Base-by-base conservation (phyloP, 1,140 invertebrate genomes). In the Micrasema longulum region DNA sequence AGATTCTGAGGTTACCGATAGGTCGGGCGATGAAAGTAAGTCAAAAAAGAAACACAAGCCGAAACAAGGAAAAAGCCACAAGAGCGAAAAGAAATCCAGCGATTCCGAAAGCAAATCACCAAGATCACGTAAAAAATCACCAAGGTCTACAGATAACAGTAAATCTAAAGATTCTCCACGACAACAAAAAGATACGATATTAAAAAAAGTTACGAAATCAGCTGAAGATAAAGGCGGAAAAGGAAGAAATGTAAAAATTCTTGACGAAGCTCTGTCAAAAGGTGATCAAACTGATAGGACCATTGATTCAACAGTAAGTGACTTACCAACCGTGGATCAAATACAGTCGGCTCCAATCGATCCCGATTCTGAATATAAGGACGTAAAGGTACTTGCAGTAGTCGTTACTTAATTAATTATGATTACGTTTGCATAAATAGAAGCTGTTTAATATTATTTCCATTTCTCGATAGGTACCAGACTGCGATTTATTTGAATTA, bases 401-500 rank as follows among this genome's bases (percentile, higher is more conserved):
- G 12, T 14, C 7, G 18, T 45, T 14, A 16, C 5, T 9, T 1
- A 45, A n/a, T n/a, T 43, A 7, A 1, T 41, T 1, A 1, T 12
- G 36, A 7, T 7, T 5, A 38, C 12, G 5, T 38, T 38, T 38
- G 36, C 5, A 38, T 7, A 38, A 41, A 11, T n/a, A 41, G 10
- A n/a, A n/a, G 5, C 1, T 41, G 1, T 1, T 41, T 41, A 1
- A 5, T 11, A 41, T 41, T 41, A 10, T 41, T 5, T 1, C 1
- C 38, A 41, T 10, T 52, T 10, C 2, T 52, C 20, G 76, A 36
- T 76, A 91, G 88, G 86, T 92, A 1, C 91, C 91, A 0, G 84
- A 90, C 52, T 89, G 89, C 69, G 92, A 93, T 82, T 79, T 93
- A 60, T 94, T 93, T 76, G 88, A 91, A 78, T 81, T 72, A 52